A percentile compares a stretch with the other conserved stretches of the same genome.
Conservation (phyloP, 2,888 invertebrate genomes). For the Iphiclides podalirius region DNA sequence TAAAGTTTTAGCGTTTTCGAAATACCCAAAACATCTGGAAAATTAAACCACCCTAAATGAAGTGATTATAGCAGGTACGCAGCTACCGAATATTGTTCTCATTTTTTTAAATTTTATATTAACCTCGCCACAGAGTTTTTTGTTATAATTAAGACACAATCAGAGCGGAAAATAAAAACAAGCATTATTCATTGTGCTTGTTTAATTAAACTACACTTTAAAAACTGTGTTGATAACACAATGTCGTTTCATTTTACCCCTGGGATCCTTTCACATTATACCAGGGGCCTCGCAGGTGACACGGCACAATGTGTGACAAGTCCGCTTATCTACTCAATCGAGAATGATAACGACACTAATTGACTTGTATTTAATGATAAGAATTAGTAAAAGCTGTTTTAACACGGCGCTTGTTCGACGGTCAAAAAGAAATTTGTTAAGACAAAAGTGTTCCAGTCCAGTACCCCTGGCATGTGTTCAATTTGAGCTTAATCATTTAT, state of each 20-base stretch:
- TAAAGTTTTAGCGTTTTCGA: too few species aligned
- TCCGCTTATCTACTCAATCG: conserved; percentile 13
- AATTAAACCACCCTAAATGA: too few species aligned
- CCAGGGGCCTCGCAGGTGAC: conserved; percentile 6
- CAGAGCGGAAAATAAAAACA: too few species aligned
- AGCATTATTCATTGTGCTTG: not conserved
- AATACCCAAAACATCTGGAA: too few species aligned
- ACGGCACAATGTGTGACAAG: conserved; percentile 18
- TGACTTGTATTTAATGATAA: conserved; percentile 18
- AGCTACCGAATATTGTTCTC: too few species aligned
- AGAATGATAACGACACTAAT: conserved; percentile 18
- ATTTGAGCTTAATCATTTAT: too few species aligned
- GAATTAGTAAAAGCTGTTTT: conserved; percentile 5
- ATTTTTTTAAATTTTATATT: too few species aligned
- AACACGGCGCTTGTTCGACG: not conserved
- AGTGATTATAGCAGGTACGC: too few species aligned
- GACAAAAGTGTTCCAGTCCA: not conserved
- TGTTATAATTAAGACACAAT: too few species aligned
- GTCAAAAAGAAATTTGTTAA: not conserved
- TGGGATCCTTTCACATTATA: conserved; percentile 9
- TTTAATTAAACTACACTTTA: conserved; percentile 1
- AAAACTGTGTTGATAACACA: conserved; percentile 5
- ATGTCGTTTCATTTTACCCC: conserved; percentile 3
- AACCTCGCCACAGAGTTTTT: too few species aligned
- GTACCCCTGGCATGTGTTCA: too few species aligned